Conservation (phyloP, 2,888 invertebrate genomes). For the Embidobia sp. region DNA sequence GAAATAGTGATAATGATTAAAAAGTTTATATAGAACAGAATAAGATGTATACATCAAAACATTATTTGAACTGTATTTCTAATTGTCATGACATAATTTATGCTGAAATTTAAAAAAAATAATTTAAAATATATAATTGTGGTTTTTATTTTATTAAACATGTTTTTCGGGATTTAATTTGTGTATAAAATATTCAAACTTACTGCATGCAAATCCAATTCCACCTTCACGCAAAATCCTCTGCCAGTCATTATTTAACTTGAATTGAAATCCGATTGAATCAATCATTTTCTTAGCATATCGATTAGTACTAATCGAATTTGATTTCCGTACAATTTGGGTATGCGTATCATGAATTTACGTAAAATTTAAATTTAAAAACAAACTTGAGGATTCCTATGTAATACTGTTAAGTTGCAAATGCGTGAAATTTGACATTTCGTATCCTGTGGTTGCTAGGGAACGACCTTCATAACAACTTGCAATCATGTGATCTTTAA, state of each 20-base stretch:
- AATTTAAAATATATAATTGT: background rate
- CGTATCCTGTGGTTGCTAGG: slow-evolving; percentile 15
- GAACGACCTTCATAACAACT: slow-evolving; percentile 11
- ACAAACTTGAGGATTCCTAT: background rate
- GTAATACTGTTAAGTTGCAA: background rate
- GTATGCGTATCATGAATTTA: no score
- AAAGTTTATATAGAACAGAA: no score
- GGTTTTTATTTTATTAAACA: background rate
- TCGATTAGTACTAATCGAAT: no score
- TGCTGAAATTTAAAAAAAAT: background rate
- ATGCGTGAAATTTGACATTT: slow-evolving; percentile 24
- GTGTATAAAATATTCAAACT: no score
- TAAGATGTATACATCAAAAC: no score
- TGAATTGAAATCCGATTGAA: background rate
- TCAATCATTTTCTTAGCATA: slow-evolving; percentile 39
- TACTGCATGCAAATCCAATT: slow-evolving; percentile 78
- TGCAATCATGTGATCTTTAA: slow-evolving; percentile 19
- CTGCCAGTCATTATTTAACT: slow-evolving; percentile 73
- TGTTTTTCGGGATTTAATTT: slow-evolving; percentile 10
- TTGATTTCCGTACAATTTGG: no score
- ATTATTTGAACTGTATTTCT: no score
- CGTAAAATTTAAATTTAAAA: background rate
- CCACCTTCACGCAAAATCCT: slow-evolving; percentile 77
- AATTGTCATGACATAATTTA: no score
- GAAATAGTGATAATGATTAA: no score